Base-by-base conservation (phyloP, 2,113 vertebrate species). In the Pygoscelis antarcticus region DNA sequence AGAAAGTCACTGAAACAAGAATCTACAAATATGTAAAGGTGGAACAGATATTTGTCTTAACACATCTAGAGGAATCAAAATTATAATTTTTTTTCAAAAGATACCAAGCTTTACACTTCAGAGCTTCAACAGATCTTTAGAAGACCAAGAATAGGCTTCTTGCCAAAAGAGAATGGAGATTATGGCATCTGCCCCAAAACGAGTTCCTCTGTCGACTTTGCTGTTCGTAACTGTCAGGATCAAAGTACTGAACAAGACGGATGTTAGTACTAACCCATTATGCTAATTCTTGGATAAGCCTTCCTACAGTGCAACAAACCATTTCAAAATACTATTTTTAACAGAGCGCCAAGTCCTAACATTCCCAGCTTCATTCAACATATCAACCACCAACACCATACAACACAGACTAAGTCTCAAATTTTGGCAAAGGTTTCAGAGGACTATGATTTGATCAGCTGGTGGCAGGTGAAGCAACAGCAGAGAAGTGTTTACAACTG, bases 251-350 rank as follows among this genome's bases (percentile, higher is more conserved):
- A 79, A 34, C 21, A 86, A 85, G 82, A 88, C 5, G 29, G 64
- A 86, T 81, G 44, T 30, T 40, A 64, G 52, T 42, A 84, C 62
- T 57, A 79, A 83, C 13, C 29, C 82, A 69, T 47, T 58, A 49
- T 3, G 4, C 30, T 34, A 4, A 0, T 16, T 88, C 78, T 60
- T 52, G 58, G 74, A 76, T 54, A 87, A 91, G 57, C 38, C 52
- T 40, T 75, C 51, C 47, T 47, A 49, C 27, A 42, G 44, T 42
- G 44, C 61, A 90, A 70, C 15, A 84, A 79, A 36, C 20, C 15
- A 83, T 69, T 80, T 80, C 44, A 83, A 90, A 94, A 69, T 40
- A 65, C 52, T 61, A 21, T 61, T 91, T 96, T 87, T 90, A 94
- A 65, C 61, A 79, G 47, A 87, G 22, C 66, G 60, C 30, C 25